Evolutionary conservation across 2,888 invertebrate species (phyloP), one percentile per base, ranked within the genome.

Genomic region (Seira ritae): DNA sequence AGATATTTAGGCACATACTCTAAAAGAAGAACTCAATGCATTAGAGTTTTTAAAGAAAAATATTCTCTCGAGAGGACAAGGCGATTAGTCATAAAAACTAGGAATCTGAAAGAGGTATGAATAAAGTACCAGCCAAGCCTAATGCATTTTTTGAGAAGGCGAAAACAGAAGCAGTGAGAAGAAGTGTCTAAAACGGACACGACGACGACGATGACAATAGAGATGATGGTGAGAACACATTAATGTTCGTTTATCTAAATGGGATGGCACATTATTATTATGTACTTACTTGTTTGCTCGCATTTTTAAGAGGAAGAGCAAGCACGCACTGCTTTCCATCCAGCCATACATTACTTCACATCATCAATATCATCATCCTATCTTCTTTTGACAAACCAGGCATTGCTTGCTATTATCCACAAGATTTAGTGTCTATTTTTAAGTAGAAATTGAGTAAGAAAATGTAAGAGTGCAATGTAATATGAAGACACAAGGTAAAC

Each of bases 191-290:
- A 67, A 67, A 23, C 31, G 67, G 76, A 68, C 76, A 76, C 68
- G 60, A 66, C n/a, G 67, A 65, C 23, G 20, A 76, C 68, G 67
- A 66, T 24, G 67, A 65, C 23, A 67, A 42, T 42, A 24, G 2
- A 20, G 69, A 69, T 15, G 37, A 31, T 37, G 78, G 71, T 70
- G 71, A 75, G 75, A 50, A 75, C 76, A 75, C 76, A 76, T 76
- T 76, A 76, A 76, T 76, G 76, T 69, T 69, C 76, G 69, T 76
- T 73, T 80, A 80, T 80, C 80, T 80, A 80, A 74, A 80, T 80
- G 73, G 67, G 55, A 68, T 80, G 37, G 20, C 55, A 69, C 80
- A 80, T 80, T 80, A 80, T 60, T 23, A 31, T 60, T 72, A 19
- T 19, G 17, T 62, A n/a, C n/a, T n/a, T n/a, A 15, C 50, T 68